phyloP scores from a whole-genome alignment of 2,888 invertebrate genomes.

The Ophonus ardosiacus region DNA sequence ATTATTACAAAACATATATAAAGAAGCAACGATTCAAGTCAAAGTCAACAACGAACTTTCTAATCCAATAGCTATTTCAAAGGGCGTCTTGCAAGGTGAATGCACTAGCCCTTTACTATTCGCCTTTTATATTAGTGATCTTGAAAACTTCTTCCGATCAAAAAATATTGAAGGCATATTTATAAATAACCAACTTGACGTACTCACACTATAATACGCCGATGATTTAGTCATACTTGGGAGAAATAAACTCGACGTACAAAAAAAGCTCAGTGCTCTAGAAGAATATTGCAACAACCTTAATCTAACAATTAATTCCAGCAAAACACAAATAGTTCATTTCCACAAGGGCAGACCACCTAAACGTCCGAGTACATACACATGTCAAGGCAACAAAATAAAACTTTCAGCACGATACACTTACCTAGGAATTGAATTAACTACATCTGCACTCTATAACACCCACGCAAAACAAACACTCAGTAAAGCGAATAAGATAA shows the following conservation, averaged over 20 bases:
- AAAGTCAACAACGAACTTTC: conserved; percentile 6
- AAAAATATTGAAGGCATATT: not conserved
- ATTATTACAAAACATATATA: not conserved
- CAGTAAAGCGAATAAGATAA: too few relatives aligned
- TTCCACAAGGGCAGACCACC: not conserved
- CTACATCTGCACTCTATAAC: not conserved
- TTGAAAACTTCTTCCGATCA: not conserved
- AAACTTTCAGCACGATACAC: not conserved
- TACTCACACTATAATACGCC: conserved; percentile 1
- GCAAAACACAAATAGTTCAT: not conserved
- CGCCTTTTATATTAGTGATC: not conserved
- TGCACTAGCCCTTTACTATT: conserved; percentile 12
- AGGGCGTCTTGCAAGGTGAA: conserved; percentile 1
- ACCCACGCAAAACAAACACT: too few relatives aligned
- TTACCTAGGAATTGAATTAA: not conserved
- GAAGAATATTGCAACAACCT: not conserved
- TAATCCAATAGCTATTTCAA: not conserved
- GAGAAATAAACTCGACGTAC: not conserved
- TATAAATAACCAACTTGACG: not conserved
- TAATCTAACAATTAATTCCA: not conserved
- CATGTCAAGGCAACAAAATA: not conserved
- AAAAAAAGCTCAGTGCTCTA: not conserved
- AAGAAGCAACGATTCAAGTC: not conserved
- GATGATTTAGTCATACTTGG: conserved; percentile 8
- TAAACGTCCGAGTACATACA: not conserved